Evolutionary conservation across 2,888 invertebrate species (phyloP).

Genomic region (Eupithecia abbreviata): DNA sequence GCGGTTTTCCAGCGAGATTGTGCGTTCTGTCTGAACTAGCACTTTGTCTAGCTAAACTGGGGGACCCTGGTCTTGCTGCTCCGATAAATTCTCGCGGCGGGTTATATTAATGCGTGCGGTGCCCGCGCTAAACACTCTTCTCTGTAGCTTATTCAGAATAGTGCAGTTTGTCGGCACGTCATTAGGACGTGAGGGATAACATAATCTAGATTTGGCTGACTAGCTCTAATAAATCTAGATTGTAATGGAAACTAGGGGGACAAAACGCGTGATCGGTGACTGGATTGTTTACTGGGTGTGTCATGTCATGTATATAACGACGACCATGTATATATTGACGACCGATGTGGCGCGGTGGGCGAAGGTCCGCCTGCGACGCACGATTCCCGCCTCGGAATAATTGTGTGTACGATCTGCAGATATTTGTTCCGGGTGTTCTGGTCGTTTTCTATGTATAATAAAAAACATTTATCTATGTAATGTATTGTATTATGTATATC

Average conservation of each 20-base stretch:
- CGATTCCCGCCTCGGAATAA: too few relatives aligned
- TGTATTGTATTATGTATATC: too few relatives aligned
- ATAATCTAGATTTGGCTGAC: background rate
- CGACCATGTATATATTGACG: too few relatives aligned
- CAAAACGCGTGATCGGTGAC: background rate
- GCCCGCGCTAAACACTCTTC: slow-evolving; percentile 37
- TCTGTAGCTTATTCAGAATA: background rate
- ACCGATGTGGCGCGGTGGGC: too few relatives aligned
- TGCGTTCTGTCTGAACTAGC: background rate
- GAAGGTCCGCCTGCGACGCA: too few relatives aligned
- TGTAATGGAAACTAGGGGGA: background rate
- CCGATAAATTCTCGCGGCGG: slow-evolving; percentile 47
- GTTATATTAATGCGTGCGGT: slow-evolving; percentile 45
- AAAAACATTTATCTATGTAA: too few relatives aligned
- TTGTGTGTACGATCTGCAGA: too few relatives aligned
- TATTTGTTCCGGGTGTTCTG: too few relatives aligned
- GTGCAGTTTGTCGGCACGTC: background rate
- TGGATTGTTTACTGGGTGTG: background rate
- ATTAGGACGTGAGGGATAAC: background rate
- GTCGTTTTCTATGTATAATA: too few relatives aligned
- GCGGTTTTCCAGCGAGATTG: background rate
- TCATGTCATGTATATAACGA: background rate
- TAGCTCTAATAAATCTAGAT: background rate
- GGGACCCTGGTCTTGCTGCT: slow-evolving; percentile 37
- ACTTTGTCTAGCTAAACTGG: slow-evolving; percentile 4